These are phyloP conservation scores for Aptenodytes patagonicus DNA, from an alignment of 2,113 vertebrate genomes.

Conservation along the genomic window DNA sequence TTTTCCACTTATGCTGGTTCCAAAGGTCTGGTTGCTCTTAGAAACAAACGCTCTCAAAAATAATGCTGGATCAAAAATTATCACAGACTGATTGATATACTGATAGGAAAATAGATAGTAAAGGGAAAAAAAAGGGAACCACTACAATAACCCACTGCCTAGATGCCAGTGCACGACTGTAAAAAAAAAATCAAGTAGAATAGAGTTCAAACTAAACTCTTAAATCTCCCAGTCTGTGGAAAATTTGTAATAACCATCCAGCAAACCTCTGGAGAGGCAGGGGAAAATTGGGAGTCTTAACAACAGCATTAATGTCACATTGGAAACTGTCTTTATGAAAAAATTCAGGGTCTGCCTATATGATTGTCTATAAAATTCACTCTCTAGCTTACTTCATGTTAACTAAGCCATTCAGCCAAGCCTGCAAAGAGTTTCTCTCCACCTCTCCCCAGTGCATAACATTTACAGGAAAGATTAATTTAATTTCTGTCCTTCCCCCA, in stretches of 20 bases:
- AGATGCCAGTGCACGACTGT: not conserved
- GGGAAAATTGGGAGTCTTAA: not conserved
- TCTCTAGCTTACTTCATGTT: not conserved
- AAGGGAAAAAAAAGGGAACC: not conserved
- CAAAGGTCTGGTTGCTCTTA: not conserved
- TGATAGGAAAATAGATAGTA: not conserved
- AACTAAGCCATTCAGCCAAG: not conserved
- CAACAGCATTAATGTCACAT: rapidly evolving
- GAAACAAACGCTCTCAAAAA: not conserved
- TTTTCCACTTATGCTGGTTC: not conserved
- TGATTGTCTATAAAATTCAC: not conserved
- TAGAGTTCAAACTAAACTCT: not conserved
- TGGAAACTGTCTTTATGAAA: not conserved
- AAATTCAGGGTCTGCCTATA: not conserved
- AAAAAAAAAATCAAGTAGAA: not conserved
- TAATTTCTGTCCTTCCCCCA: not conserved
- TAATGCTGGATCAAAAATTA: not conserved
- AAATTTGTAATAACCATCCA: not conserved
- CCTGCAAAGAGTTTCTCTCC: not conserved
- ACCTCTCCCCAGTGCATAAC: not conserved
- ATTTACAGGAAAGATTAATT: not conserved
- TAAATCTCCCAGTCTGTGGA: not conserved
- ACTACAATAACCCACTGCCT: not conserved
- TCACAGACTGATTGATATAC: not conserved
- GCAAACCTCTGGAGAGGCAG: not conserved